Conservation (phyloP, 2,797 vertebrate genomes). For the Sebastes iracundus region DNA sequence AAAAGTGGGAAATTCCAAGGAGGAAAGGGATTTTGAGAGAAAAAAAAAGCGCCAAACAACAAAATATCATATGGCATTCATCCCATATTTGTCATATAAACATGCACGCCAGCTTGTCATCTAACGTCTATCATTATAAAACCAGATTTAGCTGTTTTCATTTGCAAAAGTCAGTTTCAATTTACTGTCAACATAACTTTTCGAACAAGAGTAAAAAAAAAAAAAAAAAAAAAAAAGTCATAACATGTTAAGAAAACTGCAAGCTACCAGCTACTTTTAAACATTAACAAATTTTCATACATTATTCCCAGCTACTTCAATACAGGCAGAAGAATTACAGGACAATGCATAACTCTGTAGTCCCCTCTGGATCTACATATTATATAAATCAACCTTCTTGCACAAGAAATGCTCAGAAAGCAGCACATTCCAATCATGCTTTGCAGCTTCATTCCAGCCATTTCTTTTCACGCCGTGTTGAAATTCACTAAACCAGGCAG, state of each 20-base stretch:
- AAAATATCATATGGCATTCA: background rate
- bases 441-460: constrained; percentile 52
- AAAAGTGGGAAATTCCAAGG: background rate
- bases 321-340: background rate
- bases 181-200: background rate
- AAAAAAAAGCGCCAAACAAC: background rate
- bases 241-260: background rate
- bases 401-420: constrained; percentile 13
- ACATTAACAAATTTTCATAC: background rate
- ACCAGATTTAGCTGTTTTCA: background rate
- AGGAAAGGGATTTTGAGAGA: background rate
- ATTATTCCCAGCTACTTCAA: background rate
- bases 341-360: background rate
- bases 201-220: background rate
- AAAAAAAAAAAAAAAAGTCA: background rate
- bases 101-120: background rate
- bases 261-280: background rate
- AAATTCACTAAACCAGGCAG: constrained; percentile 53
- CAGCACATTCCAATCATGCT: constrained; percentile 53
- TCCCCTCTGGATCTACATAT: background rate
- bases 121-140: background rate
- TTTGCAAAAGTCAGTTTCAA: background rate
- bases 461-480: constrained; percentile 20
- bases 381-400: background rate
- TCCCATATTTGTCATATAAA: background rate